Evolutionary conservation across 1,140 invertebrate species (phyloP), one percentile per base, ranked within the genome.

Genomic region (Diachasma alloeum): DNA sequence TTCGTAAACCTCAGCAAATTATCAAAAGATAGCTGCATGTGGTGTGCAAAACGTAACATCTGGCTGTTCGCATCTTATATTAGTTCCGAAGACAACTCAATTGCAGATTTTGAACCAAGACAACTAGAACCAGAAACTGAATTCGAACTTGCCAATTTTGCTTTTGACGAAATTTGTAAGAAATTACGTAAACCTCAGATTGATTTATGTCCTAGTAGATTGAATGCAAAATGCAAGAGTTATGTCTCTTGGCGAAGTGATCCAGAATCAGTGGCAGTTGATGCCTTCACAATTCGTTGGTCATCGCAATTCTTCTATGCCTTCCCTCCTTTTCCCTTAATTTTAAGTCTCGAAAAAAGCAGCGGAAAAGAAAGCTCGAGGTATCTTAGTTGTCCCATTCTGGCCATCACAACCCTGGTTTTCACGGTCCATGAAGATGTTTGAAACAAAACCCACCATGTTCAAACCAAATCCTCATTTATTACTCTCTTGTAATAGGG

Each of bases 221-320:
- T 56, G n/a, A 42, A 42, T 31, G 6, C 3, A 85, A 84, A 81
- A 80, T 79, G 37, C 31, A 77, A 13, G 15, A 31, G 19, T 84
- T 79, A 78, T 75, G 81, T 48, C 80, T 77, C 11, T 31, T 31
- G 31, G 31, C 82, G 83, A 79, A 44, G 42, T 22, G 26, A 69
- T 67, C 44, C 74, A 26, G 66, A 53, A 15, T 66, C 66, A 48
- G 0, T 31, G 37, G 22, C 80, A 81, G 74, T 83, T 48, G 79
- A 85, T 72, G 82, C 81, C 4, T 84, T 84, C 74, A 84, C 81
- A 5, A 71, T 84, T 13, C 48, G 8, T 22, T 85, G 84, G 81
- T n/a, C n/a, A n/a, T n/a, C n/a, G 78, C 53, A 17, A 66, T 48
- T 15, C 37, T 83, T 85, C 74, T 81, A 85, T 73, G 84, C 82